A percentile compares a stretch with the other conserved stretches of the same genome.
phyloP scores from a whole-genome alignment of 2,888 invertebrate species.

The Phrixothrix hirtus region DNA sequence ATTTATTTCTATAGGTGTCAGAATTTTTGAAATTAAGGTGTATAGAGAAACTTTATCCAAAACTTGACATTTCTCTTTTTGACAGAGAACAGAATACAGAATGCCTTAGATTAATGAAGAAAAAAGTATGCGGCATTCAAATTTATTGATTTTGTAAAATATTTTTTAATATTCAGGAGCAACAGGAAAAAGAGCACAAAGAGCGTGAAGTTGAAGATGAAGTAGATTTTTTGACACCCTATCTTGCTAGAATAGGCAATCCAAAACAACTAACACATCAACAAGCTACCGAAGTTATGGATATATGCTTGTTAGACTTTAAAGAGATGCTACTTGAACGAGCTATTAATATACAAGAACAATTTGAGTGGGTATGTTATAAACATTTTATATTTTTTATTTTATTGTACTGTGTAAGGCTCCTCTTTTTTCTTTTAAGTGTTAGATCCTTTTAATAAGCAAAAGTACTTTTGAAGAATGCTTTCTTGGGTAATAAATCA shows the following conservation, averaged over 20 bases:
- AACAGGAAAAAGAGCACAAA: constrained; percentile 60
- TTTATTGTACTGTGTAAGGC: too few relatives aligned
- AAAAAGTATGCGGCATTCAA: constrained; percentile 51
- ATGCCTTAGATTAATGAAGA: constrained; percentile 57
- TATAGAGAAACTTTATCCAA: constrained; percentile 57
- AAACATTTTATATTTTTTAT: too few relatives aligned
- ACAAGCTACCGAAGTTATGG: constrained; percentile 58
- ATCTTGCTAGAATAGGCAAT: constrained; percentile 64
- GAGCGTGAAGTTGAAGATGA: constrained; percentile 66
- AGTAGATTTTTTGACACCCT: constrained; percentile 67
- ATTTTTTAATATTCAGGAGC: constrained; percentile 49
- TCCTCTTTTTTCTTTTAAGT: too few relatives aligned
- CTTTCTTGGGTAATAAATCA: too few relatives aligned
- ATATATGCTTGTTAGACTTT: constrained; percentile 69
- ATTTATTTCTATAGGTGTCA: constrained; percentile 44
- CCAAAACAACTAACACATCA: constrained; percentile 52
- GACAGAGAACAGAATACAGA: constrained; percentile 62
- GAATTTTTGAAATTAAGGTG: constrained; percentile 57
- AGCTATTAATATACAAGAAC: constrained; percentile 66
- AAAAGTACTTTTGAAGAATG: too few relatives aligned
- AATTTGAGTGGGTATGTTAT: constrained; percentile 71
- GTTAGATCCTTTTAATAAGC: too few relatives aligned
- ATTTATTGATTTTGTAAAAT: constrained; percentile 5
- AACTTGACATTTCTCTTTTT: constrained; percentile 60
- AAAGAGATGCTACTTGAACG: constrained; percentile 65